Base-by-base conservation (phyloP, 2,797 vertebrate species). In the Neosilurus hyrtlii region DNA sequence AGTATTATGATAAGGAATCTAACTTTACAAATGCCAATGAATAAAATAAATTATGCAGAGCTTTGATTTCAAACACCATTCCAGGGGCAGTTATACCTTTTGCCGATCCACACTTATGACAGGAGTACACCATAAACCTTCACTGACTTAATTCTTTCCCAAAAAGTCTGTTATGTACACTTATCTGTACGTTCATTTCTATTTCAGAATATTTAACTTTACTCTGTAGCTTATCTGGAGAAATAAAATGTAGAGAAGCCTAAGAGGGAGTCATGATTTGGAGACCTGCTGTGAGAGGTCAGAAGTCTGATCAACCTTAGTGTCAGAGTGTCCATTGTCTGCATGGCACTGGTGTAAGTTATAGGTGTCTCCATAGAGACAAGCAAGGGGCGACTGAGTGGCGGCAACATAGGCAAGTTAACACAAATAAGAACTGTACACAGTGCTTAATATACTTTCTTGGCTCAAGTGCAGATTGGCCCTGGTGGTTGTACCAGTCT, bases 251-350 rank as follows among this genome's bases (percentile, higher is more conserved):
- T 78, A 80, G 75, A 79, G 91, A 91, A 91, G 94, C 94, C 94
- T 94, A 94, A 96, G 94, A 95, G 94, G 95, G 95, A 97, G 96
- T 94, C 95, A 93, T 88, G 89, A 90, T 92, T 90, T 85, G 90
- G 88, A 79, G 71, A 89, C 94, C 93, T 67, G 89, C 93, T 92
- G 94, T 93, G 95, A 94, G 93, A 94, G 96, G 97, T 95, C 93
- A 94, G 92, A 94, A 96, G 96, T 96, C 96, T 96, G 96, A 98
- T 98, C 97, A 98, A 96, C 97, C 97, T 98, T 96, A 95, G 95
- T 97, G 97, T 97, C 97, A 98, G 96, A 95, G 95, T 95, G 95
- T 94, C 96, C 95, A 96, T 97, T 96, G 95, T 97, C 93, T 93
- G 91, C 90, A 83, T 86, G 93, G 94, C 94, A 94, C 93, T 92